Conservation (phyloP, 2,113 vertebrate species). For the Stigmatopora argus region DNA sequence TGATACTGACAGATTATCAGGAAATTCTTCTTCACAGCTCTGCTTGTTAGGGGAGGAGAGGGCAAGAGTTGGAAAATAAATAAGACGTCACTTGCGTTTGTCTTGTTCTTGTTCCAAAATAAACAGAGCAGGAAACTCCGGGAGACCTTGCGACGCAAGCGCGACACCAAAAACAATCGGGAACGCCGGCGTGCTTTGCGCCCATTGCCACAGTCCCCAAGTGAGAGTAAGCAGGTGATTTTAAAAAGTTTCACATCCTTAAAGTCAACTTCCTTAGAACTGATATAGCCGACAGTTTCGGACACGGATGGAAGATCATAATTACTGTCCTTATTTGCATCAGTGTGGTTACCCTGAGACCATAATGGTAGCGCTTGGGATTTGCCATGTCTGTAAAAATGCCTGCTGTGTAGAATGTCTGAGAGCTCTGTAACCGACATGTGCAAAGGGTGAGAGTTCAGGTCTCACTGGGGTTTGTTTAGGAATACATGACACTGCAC, state of each 20-base stretch:
- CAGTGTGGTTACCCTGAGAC: conserved; percentile 23
- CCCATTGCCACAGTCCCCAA: conserved; percentile 49
- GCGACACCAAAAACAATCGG: conserved; percentile 33
- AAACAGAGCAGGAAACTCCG: conserved; percentile 75
- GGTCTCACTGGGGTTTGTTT: conserved; percentile 66
- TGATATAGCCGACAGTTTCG: conserved; percentile 48
- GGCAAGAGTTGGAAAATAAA: conserved; percentile 77
- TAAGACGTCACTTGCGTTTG: conserved; percentile 80
- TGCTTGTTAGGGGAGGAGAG: conserved; percentile 72
- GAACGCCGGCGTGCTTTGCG: conserved; percentile 11
- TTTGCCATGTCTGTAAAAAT: background rate
- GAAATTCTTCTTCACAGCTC: conserved; percentile 78
- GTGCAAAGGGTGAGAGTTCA: conserved; percentile 65
- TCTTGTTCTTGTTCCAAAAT: conserved; percentile 85
- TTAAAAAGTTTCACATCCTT: conserved; percentile 69
- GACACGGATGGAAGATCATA: conserved; percentile 40
- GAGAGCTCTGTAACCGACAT: conserved; percentile 58
- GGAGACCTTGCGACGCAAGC: background rate
- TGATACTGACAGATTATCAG: conserved; percentile 75
- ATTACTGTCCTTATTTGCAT: conserved; percentile 46
- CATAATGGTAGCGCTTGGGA: conserved; percentile 8
- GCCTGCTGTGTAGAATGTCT: conserved; percentile 37
- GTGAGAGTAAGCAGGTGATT: conserved; percentile 63
- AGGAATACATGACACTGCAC: conserved; percentile 72
- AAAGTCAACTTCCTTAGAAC: conserved; percentile 53